Evolutionary conservation across 1,140 invertebrate species (phyloP).

Genomic region (Asobara japonica): DNA sequence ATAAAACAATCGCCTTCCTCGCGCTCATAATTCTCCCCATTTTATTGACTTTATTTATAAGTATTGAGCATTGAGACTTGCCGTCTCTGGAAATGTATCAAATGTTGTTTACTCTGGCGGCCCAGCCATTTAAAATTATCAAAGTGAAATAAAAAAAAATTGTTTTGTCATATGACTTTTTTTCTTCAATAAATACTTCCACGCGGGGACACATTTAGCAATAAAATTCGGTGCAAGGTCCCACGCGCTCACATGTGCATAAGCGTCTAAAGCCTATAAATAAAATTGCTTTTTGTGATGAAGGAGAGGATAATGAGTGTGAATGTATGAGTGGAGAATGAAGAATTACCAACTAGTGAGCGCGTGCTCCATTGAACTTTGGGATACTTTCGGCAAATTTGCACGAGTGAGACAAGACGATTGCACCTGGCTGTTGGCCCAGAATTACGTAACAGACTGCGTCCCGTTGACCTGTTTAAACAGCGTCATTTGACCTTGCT

Average conservation of each 20-base stretch:
- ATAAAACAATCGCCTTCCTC: too few species aligned
- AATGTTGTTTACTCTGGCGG: too few species aligned
- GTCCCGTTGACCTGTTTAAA: slow-evolving; percentile 60
- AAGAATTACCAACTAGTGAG: slow-evolving; percentile 12
- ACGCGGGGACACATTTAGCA: slow-evolving; percentile 36
- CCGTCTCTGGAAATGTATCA: too few species aligned
- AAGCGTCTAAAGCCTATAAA: slow-evolving; percentile 49
- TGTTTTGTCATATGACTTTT: neutral
- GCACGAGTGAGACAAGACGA: slow-evolving; percentile 49
- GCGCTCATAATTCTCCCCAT: too few species aligned
- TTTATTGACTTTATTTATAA: too few species aligned
- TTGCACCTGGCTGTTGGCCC: neutral
- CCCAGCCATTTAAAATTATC: too few species aligned
- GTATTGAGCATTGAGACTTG: too few species aligned
- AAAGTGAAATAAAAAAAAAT: neutral
- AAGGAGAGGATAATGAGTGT: neutral
- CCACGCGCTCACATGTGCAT: slow-evolving; percentile 35
- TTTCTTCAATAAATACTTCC: neutral
- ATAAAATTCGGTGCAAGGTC: slow-evolving; percentile 49
- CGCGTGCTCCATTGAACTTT: slow-evolving; percentile 65
- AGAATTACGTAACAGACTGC: slow-evolving; percentile 22
- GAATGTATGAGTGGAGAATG: neutral
- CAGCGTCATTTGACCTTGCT: slow-evolving; percentile 55
- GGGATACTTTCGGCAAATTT: slow-evolving; percentile 58
- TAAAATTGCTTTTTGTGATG: slow-evolving; percentile 43